phyloP scores from a whole-genome alignment of 2,797 vertebrate species.

The Lemur catta region DNA sequence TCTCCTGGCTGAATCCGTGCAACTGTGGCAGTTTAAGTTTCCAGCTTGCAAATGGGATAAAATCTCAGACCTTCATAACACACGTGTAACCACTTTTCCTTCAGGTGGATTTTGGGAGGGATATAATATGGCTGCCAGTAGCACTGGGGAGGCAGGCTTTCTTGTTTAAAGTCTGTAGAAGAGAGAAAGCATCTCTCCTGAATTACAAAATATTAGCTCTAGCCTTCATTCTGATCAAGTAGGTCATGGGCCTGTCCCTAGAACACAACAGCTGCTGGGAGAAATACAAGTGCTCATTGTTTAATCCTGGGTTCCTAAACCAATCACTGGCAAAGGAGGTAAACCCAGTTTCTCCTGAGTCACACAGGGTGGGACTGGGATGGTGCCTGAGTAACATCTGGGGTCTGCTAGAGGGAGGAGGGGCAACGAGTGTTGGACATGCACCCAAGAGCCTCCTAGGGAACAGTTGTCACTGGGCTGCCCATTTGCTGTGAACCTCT shows the following conservation, averaged over 20 bases:
- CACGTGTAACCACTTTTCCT: neutral
- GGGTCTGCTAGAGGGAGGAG: neutral
- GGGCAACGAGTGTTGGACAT: too few relatives aligned
- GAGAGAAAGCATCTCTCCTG: neutral
- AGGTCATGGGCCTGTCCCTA: neutral
- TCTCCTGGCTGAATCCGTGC: neutral
- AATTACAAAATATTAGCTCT: neutral
- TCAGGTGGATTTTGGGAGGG: neutral
- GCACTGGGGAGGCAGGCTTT: neutral
- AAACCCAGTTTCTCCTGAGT: neutral
- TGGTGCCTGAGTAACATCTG: neutral
- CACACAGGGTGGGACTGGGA: fast-evolving
- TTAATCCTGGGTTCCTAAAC: neutral
- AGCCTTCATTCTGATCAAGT: neutral
- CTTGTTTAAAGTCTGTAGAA: neutral
- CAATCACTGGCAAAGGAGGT: neutral
- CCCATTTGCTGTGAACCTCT: too few relatives aligned
- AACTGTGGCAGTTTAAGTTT: neutral
- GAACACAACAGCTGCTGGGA: neutral
- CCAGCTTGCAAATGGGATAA: neutral
- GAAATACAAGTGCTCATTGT: neutral
- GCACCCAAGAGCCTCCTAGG: neutral
- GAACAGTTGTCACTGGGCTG: neutral
- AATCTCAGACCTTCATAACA: neutral
- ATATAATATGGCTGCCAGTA: neutral